Evolutionary conservation across 2,797 vertebrate species (phyloP).

Genomic region (Hippoglossus hippoglossus): DNA sequence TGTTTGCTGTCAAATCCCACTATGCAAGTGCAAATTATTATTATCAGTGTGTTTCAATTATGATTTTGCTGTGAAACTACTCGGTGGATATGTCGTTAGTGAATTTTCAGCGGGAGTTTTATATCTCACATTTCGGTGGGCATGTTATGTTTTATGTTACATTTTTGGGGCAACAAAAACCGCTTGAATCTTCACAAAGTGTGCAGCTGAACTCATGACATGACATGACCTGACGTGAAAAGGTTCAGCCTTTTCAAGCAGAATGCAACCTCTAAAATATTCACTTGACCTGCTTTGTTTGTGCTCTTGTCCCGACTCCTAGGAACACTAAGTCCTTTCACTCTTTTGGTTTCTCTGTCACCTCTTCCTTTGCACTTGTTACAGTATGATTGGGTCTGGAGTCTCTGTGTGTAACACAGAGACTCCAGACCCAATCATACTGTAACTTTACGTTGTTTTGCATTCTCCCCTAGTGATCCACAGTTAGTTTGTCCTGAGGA

Average conservation of each 20-base stretch:
- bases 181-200: not conserved
- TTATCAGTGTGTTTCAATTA: slow-evolving; percentile 8
- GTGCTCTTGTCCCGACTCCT: slow-evolving; percentile 14
- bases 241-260: slow-evolving; percentile 17
- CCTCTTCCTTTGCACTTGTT: slow-evolving; percentile 19
- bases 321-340: not conserved
- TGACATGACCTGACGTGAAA: slow-evolving; percentile 15
- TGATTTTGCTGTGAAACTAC: not conserved
- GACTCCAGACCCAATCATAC: too few species aligned
- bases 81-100: not conserved
- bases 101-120: not conserved
- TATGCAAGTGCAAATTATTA: not conserved
- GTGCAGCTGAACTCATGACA: not conserved
- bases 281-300: slow-evolving; percentile 54
- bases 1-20: not conserved
- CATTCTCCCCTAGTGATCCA: too few species aligned
- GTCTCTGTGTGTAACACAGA: slow-evolving; percentile 12
- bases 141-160: too few species aligned
- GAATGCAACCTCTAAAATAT: slow-evolving; percentile 48
- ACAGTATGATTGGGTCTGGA: too few species aligned
- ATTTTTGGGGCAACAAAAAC: too few species aligned
- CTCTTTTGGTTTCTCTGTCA: slow-evolving; percentile 12
- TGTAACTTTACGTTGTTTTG: too few species aligned
- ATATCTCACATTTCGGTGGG: too few species aligned
- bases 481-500: too few species aligned